A percentile compares a stretch with the other conserved stretches of the same genome.
phyloP scores from a whole-genome alignment of 1,140 invertebrate genomes.

The Drosophila pseudoananassae region DNA sequence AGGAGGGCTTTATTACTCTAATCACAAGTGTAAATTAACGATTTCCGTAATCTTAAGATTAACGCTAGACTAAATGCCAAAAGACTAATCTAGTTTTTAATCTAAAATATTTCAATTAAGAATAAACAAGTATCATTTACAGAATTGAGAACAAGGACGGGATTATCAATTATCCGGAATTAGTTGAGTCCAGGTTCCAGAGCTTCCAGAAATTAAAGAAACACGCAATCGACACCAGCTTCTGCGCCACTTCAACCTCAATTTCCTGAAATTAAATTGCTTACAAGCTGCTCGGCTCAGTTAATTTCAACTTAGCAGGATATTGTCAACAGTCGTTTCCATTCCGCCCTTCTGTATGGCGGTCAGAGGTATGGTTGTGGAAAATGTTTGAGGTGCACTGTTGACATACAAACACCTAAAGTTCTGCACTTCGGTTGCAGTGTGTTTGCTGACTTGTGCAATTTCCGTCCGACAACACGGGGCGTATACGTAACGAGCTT shows the following conservation, averaged over 20 bases:
- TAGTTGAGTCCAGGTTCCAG: constrained; percentile 11
- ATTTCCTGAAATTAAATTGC: constrained; percentile 73
- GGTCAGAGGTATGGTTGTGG: constrained; percentile 8
- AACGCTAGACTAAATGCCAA: background rate
- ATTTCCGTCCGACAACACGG: constrained; percentile 69
- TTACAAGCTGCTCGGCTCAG: constrained; percentile 38
- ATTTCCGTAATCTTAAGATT: background rate
- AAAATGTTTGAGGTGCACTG: constrained; percentile 50
- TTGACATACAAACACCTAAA: constrained; percentile 49
- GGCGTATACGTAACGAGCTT: constrained; percentile 59
- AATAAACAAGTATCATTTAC: background rate
- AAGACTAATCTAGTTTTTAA: background rate
- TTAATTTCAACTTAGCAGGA: constrained; percentile 72
- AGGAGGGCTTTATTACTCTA: background rate
- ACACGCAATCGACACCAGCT: constrained; percentile 35
- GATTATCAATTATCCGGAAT: background rate
- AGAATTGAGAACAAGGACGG: background rate
- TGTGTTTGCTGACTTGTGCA: constrained; percentile 74
- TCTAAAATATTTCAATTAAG: background rate
- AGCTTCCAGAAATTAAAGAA: constrained; percentile 20
- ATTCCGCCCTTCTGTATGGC: constrained; percentile 2
- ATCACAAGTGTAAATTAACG: background rate
- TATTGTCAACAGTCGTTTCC: constrained; percentile 69
- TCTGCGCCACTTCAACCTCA: constrained; percentile 54
- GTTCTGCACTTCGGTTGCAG: constrained; percentile 32